Percentiles rank a stretch among this genome's conserved stretches.
Evolutionary conservation across 2,113 vertebrate genomes (phyloP).

Genomic region (Siniperca chuatsi): DNA sequence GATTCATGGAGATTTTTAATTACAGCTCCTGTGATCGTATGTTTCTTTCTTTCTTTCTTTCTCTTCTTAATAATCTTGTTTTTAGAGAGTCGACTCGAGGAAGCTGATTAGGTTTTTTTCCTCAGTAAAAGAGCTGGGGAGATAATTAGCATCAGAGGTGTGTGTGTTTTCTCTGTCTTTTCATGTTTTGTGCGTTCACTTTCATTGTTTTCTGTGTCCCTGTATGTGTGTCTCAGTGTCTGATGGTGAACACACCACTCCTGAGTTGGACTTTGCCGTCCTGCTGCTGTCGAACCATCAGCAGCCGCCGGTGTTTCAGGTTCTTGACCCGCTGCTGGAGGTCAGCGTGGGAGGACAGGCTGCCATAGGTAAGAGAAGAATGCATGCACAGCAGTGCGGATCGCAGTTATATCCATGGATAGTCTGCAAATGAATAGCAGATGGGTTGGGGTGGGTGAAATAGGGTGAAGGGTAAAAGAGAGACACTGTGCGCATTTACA

Average conservation of each 20-base stretch:
- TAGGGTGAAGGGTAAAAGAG: too few relatives aligned
- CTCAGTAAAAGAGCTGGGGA: not conserved
- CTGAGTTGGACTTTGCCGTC: conserved; percentile 91
- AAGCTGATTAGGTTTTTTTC: not conserved
- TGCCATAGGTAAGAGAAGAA: conserved; percentile 86
- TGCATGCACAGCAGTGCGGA: not conserved
- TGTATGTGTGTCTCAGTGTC: conserved; percentile 85
- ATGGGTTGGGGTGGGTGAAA: too few relatives aligned
- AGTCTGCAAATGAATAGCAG: too few relatives aligned
- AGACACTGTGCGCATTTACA: too few relatives aligned
- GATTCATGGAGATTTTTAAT: conserved; percentile 4
- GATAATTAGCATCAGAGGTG: not conserved
- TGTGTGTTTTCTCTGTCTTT: not conserved
- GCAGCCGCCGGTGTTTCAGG: conserved; percentile 89
- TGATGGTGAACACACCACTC: conserved; percentile 89
- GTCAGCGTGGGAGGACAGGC: conserved; percentile 89
- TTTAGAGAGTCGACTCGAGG: not conserved
- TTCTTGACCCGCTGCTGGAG: conserved; percentile 88
- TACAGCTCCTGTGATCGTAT: not conserved
- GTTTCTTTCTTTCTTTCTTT: not conserved
- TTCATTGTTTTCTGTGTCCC: not conserved
- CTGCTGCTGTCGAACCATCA: conserved; percentile 87
- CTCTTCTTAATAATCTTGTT: not conserved
- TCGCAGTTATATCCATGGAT: too few relatives aligned
- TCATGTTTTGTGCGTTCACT: not conserved